These are phyloP conservation scores for Meteorus cinctellus DNA, from an alignment of 2,888 invertebrate species.

Conservation along the genomic window DNA sequence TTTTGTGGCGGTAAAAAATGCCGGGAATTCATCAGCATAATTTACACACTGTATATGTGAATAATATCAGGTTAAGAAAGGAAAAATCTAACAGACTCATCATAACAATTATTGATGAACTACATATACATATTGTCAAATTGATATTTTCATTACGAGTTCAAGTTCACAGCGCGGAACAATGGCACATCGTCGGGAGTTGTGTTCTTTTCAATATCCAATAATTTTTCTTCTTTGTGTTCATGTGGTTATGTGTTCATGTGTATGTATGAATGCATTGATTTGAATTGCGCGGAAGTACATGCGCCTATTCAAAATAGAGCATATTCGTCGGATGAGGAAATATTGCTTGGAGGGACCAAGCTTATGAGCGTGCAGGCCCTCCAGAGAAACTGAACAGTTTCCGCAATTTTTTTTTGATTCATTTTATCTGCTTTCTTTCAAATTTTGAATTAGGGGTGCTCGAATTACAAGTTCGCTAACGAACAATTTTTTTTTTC, in stretches of 20 bases:
- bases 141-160: not conserved
- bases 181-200: not conserved
- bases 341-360: slow-evolving; percentile 35
- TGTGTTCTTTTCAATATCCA: slow-evolving; percentile 60
- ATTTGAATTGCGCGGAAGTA: slow-evolving; percentile 26
- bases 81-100: not conserved
- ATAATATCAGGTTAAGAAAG: slow-evolving; percentile 26
- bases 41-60: slow-evolving; percentile 27
- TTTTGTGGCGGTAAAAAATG: slow-evolving; percentile 32
- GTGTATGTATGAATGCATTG: slow-evolving; percentile 38
- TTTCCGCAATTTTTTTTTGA: not conserved
- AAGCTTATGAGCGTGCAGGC: slow-evolving; percentile 23
- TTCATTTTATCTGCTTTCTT: slow-evolving; percentile 14
- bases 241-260: slow-evolving; percentile 29
- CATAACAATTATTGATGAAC: not conserved
- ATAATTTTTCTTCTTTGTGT: slow-evolving; percentile 23
- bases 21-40: slow-evolving; percentile 49
- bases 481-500: slow-evolving; percentile 44
- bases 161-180: not conserved
- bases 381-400: slow-evolving; percentile 35
- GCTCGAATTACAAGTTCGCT: slow-evolving; percentile 16
- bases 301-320: slow-evolving; percentile 29
- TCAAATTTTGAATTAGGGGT: slow-evolving; percentile 31
- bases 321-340: slow-evolving; percentile 39
- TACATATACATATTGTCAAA: not conserved